These are phyloP conservation scores for Lasioglossum zephyrum DNA, from an alignment of 2,888 invertebrate species.

Conservation along the genomic window DNA sequence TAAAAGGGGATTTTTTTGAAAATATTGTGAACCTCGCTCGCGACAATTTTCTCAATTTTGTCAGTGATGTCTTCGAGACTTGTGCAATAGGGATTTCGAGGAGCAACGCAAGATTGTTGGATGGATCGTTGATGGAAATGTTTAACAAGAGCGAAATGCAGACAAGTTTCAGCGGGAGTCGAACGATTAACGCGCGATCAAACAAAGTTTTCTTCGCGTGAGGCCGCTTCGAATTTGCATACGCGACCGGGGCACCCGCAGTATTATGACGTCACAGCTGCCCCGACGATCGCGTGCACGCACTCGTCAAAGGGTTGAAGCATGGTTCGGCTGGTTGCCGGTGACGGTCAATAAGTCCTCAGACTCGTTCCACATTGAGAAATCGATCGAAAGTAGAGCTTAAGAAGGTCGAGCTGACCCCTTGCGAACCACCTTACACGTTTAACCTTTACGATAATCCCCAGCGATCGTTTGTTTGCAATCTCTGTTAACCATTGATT, in stretches of 20 bases:
- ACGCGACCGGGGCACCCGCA: slow-evolving; percentile 70
- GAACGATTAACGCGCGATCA: slow-evolving; percentile 75
- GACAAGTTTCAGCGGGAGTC: slow-evolving; percentile 18
- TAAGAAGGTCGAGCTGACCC: slow-evolving; percentile 66
- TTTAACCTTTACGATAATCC: slow-evolving; percentile 64
- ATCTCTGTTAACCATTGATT: neutral
- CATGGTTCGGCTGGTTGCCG: slow-evolving; percentile 72
- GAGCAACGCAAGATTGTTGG: neutral
- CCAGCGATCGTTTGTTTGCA: slow-evolving; percentile 23
- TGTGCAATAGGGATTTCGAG: neutral
- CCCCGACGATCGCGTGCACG: slow-evolving; percentile 82
- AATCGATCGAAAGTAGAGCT: slow-evolving; percentile 74
- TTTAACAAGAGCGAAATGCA: neutral
- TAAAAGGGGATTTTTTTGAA: too few relatives aligned
- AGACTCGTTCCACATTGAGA: slow-evolving; percentile 70
- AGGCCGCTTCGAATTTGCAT: slow-evolving; percentile 82
- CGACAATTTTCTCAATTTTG: neutral
- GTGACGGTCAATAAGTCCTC: slow-evolving; percentile 79
- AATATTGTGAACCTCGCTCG: neutral
- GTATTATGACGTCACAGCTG: slow-evolving; percentile 83
- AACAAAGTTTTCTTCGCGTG: slow-evolving; percentile 81
- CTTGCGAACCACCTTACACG: slow-evolving; percentile 48
- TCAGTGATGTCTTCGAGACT: neutral
- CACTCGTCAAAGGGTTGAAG: slow-evolving; percentile 81
- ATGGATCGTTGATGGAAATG: neutral